Conservation (phyloP, 2,797 vertebrate genomes). For the Pangasius mekongensis region DNA sequence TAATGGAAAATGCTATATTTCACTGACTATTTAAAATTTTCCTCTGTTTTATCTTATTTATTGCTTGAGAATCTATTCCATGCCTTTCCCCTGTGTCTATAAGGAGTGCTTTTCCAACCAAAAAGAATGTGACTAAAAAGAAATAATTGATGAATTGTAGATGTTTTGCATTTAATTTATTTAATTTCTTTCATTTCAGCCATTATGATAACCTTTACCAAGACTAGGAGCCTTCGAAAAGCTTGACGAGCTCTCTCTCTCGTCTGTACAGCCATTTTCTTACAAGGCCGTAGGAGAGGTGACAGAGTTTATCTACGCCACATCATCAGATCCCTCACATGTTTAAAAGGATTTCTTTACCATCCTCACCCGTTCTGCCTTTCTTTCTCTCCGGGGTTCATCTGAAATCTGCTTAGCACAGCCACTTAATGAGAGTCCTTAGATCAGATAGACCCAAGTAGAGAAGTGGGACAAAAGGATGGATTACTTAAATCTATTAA, state of each 20-base stretch:
- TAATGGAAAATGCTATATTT: neutral
- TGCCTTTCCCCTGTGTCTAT: neutral
- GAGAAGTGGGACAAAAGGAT: constrained; percentile 29
- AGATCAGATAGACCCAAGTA: constrained; percentile 27
- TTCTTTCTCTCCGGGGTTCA: neutral
- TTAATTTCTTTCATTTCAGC: neutral
- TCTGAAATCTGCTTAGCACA: constrained; percentile 25
- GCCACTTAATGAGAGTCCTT: neutral
- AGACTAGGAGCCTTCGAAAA: neutral
- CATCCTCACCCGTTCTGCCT: neutral
- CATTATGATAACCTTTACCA: neutral
- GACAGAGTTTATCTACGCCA: neutral
- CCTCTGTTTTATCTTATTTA: neutral
- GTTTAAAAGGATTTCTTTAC: neutral
- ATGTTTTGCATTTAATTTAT: neutral
- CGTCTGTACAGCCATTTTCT: constrained; percentile 13
- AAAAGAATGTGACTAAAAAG: neutral
- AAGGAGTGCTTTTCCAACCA: neutral
- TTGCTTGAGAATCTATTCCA: neutral
- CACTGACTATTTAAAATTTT: neutral
- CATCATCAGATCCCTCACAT: neutral
- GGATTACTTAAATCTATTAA: constrained; percentile 32
- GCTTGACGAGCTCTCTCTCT: neutral
- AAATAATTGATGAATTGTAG: neutral
- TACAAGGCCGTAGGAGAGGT: neutral